These are phyloP conservation scores for Choreutis nemorana DNA, from an alignment of 2,888 invertebrate genomes.

Conservation along the genomic window DNA sequence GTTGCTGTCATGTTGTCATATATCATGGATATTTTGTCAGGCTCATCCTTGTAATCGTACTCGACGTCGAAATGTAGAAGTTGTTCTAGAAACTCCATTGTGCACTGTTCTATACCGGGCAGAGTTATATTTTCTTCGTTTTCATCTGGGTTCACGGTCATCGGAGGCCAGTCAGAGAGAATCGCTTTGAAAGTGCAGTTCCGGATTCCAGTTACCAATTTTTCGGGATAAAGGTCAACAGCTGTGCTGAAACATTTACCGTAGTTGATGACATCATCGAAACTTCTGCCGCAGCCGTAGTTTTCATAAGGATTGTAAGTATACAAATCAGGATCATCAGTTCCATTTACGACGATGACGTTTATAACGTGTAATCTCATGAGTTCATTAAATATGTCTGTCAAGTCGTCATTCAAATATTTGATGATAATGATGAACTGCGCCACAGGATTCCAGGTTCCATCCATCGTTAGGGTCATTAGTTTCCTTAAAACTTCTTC, in stretches of 20 bases:
- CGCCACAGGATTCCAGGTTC: constrained; percentile 26
- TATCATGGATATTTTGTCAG: constrained; percentile 14
- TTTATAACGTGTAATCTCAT: constrained; percentile 19
- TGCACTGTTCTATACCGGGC: constrained; percentile 17
- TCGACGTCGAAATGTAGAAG: constrained; percentile 25
- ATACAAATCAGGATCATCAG: constrained; percentile 20
- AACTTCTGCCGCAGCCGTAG: constrained; percentile 34
- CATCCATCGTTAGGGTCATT: constrained; percentile 14
- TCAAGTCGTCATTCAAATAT: constrained; percentile 12
- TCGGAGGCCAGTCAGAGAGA: constrained; percentile 30
- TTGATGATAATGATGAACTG: constrained; percentile 23
- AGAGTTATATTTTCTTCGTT: neutral
- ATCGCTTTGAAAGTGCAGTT: constrained; percentile 28
- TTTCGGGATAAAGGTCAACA: constrained; percentile 20
- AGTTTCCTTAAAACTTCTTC: constrained; percentile 3
- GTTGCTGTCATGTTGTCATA: constrained; percentile 15
- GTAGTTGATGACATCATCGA: constrained; percentile 19
- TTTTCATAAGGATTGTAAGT: constrained; percentile 38
- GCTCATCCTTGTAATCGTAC: constrained; percentile 15
- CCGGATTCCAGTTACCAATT: constrained; percentile 21
- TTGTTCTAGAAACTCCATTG: constrained; percentile 22
- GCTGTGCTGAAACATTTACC: constrained; percentile 23
- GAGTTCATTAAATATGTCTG: constrained; percentile 23
- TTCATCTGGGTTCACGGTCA: constrained; percentile 16
- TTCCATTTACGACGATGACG: constrained; percentile 24